phyloP scores from a whole-genome alignment of 2,113 vertebrate species.

The Peucedramus taeniatus region DNA sequence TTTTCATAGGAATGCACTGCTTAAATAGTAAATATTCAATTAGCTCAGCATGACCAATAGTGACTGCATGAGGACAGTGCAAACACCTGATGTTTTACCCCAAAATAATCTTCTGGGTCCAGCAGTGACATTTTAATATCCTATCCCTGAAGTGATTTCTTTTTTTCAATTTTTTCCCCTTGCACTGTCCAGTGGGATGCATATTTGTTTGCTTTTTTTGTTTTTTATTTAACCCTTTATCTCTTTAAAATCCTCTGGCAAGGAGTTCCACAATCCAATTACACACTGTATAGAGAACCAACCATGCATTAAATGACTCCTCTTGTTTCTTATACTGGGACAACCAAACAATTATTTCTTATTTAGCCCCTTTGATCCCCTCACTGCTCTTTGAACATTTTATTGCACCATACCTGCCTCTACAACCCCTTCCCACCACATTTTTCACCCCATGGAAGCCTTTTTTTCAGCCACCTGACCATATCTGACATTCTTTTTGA shows the following conservation, averaged over 20 bases:
- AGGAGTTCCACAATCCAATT: not conserved
- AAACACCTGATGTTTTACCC: not conserved
- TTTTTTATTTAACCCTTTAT: not conserved
- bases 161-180: not conserved
- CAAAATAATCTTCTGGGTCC: not conserved
- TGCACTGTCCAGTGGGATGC: not conserved
- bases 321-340: not conserved
- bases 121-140: not conserved
- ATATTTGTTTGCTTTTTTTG: not conserved
- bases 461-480: not conserved
- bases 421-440: not conserved
- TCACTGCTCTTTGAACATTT: not conserved
- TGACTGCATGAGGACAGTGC: not conserved
- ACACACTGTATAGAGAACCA: not conserved
- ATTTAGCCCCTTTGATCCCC: not conserved
- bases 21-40: not conserved
- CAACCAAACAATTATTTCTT: not conserved
- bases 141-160: not conserved
- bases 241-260: not conserved
- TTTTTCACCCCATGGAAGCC: not conserved
- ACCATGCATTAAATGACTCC: not conserved
- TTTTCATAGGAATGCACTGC: not conserved
- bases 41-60: not conserved
- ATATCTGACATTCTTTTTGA: not conserved
- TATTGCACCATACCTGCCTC: not conserved